Percentiles rank a stretch among this genome's conserved stretches.
These are phyloP conservation scores for Drosophila yooni DNA, from an alignment of 2,888 invertebrate species.

Conservation along the genomic window DNA sequence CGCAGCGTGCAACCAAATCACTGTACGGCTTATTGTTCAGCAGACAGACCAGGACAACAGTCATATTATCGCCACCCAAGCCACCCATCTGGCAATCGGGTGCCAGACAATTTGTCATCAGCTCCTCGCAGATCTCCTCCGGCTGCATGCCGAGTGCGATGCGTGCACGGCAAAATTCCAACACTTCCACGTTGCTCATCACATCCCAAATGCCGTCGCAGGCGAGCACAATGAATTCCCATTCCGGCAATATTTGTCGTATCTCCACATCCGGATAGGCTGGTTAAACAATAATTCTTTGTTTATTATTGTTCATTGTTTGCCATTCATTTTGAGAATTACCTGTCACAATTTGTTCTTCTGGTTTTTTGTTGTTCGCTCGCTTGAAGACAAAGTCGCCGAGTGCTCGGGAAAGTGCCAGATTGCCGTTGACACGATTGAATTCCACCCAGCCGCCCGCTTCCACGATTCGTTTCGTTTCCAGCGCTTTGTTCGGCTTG, in stretches of 20 bases:
- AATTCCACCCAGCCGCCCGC: conserved; percentile 99
- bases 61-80: conserved; percentile 99
- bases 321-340: conserved; percentile 34
- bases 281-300: conserved; percentile 81
- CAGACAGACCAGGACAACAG: conserved; percentile 95
- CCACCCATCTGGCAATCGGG: conserved; percentile 99
- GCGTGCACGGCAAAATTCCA: conserved; percentile 94
- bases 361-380: conserved; percentile 91
- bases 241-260: conserved; percentile 92
- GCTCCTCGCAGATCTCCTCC: conserved; percentile 97
- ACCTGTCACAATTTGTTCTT: conserved; percentile 99
- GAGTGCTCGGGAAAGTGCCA: conserved; percentile 97
- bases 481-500: conserved; percentile 96
- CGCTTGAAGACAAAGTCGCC: conserved; percentile 99
- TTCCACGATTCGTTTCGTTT: conserved; percentile 94
- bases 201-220: conserved; percentile 99
- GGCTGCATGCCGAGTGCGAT: conserved; percentile 94
- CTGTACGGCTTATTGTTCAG: conserved; percentile 84
- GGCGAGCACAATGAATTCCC: conserved; percentile 98
- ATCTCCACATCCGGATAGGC: conserved; percentile 97
- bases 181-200: conserved; percentile 96
- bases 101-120: conserved; percentile 97
- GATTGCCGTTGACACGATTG: conserved; percentile 98
- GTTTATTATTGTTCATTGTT: conserved; percentile 12
- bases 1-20: conserved; percentile 83